phyloP scores from a whole-genome alignment of 2,888 invertebrate genomes.

The Drosophila affinis region DNA sequence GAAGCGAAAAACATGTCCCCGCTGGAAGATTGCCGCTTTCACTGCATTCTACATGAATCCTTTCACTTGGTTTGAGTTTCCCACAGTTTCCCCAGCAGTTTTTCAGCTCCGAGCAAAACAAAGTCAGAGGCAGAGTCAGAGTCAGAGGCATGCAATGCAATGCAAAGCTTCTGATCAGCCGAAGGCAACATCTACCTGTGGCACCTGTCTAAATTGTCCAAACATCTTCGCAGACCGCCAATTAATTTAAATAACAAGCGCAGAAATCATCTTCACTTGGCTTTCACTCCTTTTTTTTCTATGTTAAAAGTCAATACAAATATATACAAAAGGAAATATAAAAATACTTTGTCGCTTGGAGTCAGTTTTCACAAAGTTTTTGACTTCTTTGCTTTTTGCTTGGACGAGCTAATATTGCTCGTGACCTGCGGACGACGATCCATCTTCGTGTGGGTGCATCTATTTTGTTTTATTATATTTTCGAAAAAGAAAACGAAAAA shows the following conservation, averaged over 20 bases:
- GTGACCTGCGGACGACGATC: slow-evolving; percentile 63
- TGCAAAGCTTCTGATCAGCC: slow-evolving; percentile 40
- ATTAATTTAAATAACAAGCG: slow-evolving; percentile 24
- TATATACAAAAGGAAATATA: no score
- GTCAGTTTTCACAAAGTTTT: slow-evolving; percentile 25
- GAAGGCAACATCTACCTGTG: slow-evolving; percentile 22
- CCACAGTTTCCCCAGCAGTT: background rate
- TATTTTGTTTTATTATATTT: slow-evolving; percentile 26
- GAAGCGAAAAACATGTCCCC: background rate
- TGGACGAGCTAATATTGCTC: slow-evolving; percentile 39
- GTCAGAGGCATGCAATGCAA: slow-evolving; percentile 3
- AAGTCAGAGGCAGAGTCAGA: slow-evolving; percentile 13
- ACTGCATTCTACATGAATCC: background rate
- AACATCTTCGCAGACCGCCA: slow-evolving; percentile 1
- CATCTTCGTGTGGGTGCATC: slow-evolving; percentile 41
- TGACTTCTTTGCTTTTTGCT: slow-evolving; percentile 35
- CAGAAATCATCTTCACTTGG: background rate
- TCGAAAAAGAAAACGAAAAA: slow-evolving; percentile 19
- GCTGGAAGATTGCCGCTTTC: no score
- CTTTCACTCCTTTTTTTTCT: slow-evolving; percentile 8
- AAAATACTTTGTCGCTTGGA: no score
- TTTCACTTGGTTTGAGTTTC: slow-evolving; percentile 3
- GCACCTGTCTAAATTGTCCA: slow-evolving; percentile 44
- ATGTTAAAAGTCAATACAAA: background rate
- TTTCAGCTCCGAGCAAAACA: background rate